These are phyloP conservation scores for Syrista parreyssii DNA, from an alignment of 2,888 invertebrate genomes.

Conservation along the genomic window DNA sequence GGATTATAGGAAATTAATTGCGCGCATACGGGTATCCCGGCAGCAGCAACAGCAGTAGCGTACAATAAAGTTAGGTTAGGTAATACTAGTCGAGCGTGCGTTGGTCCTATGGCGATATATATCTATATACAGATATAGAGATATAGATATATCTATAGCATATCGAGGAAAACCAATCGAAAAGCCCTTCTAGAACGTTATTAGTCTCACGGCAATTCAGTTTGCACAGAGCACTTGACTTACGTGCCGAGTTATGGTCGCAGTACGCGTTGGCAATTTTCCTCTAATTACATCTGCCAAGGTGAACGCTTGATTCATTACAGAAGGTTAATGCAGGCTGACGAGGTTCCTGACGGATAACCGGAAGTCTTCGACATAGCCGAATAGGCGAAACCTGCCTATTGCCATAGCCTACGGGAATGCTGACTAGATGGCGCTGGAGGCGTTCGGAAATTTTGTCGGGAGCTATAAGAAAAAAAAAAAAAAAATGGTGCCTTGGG, in stretches of 20 bases:
- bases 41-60: slow-evolving; percentile 20
- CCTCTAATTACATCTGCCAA: slow-evolving; percentile 43
- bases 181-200: slow-evolving; percentile 40
- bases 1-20: slow-evolving; percentile 62
- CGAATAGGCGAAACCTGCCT: too few species aligned
- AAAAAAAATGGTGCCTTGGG: too few species aligned
- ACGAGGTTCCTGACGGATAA: too few species aligned
- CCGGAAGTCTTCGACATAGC: too few species aligned
- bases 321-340: slow-evolving; percentile 3
- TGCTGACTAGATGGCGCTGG: too few species aligned
- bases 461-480: too few species aligned
- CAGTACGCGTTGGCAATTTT: slow-evolving; percentile 31
- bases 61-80: slow-evolving; percentile 45
- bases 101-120: slow-evolving; percentile 26
- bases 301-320: slow-evolving; percentile 33
- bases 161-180: slow-evolving; percentile 43
- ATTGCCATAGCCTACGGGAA: too few species aligned
- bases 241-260: slow-evolving; percentile 15
- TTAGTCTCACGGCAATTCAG: slow-evolving; percentile 47
- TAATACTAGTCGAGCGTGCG: slow-evolving; percentile 36
- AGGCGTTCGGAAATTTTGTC: too few species aligned
- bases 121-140: slow-evolving; percentile 31
- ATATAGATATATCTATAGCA: slow-evolving; percentile 4
- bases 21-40: slow-evolving; percentile 23
- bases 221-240: slow-evolving; percentile 39